phyloP scores from a whole-genome alignment of 2,113 vertebrate genomes.

The Gambusia holbrooki region DNA sequence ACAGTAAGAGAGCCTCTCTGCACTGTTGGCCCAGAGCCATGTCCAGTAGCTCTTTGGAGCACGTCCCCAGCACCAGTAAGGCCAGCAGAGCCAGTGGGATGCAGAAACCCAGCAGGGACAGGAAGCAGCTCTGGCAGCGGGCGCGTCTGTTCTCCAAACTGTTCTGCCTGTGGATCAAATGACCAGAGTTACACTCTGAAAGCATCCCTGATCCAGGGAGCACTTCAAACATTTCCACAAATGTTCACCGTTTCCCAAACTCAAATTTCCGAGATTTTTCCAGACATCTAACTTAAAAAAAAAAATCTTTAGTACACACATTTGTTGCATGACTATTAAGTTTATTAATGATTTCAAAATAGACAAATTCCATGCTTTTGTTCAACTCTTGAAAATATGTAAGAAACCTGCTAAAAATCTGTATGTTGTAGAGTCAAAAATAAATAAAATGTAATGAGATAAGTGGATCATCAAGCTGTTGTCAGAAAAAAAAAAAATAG shows the following conservation, averaged over 20 bases:
- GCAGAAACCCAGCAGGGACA: conserved; percentile 79
- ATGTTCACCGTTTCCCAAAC: neutral
- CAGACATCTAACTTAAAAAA: too few relatives aligned
- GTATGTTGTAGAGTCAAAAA: too few relatives aligned
- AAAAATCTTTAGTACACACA: too few relatives aligned
- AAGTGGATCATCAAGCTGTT: too few relatives aligned
- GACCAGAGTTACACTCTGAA: neutral
- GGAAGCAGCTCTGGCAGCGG: conserved; percentile 78
- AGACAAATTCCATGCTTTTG: too few relatives aligned
- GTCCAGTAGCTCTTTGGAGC: conserved; percentile 74
- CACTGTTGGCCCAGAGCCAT: conserved; percentile 69
- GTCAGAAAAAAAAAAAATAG: too few relatives aligned
- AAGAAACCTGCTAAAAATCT: too few relatives aligned
- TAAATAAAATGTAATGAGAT: too few relatives aligned
- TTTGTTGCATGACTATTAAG: neutral
- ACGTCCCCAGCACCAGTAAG: conserved; percentile 70
- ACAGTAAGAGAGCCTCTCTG: conserved; percentile 70
- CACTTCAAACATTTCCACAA: neutral
- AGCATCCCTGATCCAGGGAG: neutral
- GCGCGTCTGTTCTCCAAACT: conserved; percentile 71
- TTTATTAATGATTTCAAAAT: too few relatives aligned
- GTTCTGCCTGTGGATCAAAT: conserved; percentile 65
- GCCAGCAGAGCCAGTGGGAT: conserved; percentile 79
- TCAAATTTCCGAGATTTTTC: neutral
- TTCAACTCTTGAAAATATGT: too few relatives aligned